Evolutionary conservation across 2,888 invertebrate genomes (phyloP).

Genomic region (Xestoiulus laeticollis): DNA sequence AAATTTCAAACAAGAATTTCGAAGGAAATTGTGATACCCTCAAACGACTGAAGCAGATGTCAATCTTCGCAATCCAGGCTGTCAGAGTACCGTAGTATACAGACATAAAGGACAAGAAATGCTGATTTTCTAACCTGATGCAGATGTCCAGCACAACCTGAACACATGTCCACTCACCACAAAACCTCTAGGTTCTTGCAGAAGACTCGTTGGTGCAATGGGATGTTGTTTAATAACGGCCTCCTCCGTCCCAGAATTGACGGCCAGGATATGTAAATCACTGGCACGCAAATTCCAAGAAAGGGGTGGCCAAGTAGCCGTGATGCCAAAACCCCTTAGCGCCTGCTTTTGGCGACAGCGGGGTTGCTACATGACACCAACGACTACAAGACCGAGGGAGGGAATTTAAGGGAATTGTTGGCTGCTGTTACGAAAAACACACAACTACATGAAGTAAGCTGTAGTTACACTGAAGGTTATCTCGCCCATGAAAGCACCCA

Average conservation of each 20-base stretch:
- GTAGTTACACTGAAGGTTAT: background rate
- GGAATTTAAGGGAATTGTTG: background rate
- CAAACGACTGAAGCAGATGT: too few species aligned
- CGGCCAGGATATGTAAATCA: background rate
- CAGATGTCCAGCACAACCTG: too few species aligned
- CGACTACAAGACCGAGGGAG: background rate
- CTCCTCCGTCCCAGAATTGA: conserved; percentile 36
- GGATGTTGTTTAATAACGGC: background rate
- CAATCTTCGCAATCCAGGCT: too few species aligned
- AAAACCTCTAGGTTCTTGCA: too few species aligned
- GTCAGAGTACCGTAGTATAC: too few species aligned
- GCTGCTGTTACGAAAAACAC: conserved; percentile 31
- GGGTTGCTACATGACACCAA: conserved; percentile 16
- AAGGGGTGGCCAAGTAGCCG: background rate
- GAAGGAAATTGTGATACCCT: too few species aligned
- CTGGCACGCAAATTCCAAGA: conserved; percentile 7
- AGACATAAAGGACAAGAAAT: too few species aligned
- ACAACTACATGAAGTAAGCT: conserved; percentile 37
- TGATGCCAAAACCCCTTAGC: conserved; percentile 19
- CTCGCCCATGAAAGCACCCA: conserved; percentile 43
- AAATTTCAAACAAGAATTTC: too few species aligned
- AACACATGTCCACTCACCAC: too few species aligned
- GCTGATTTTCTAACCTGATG: too few species aligned
- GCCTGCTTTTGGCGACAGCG: conserved; percentile 39
- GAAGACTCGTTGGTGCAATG: too few species aligned